phyloP scores from a whole-genome alignment of 2,888 invertebrate genomes.

The Epinotia brunnichana region DNA sequence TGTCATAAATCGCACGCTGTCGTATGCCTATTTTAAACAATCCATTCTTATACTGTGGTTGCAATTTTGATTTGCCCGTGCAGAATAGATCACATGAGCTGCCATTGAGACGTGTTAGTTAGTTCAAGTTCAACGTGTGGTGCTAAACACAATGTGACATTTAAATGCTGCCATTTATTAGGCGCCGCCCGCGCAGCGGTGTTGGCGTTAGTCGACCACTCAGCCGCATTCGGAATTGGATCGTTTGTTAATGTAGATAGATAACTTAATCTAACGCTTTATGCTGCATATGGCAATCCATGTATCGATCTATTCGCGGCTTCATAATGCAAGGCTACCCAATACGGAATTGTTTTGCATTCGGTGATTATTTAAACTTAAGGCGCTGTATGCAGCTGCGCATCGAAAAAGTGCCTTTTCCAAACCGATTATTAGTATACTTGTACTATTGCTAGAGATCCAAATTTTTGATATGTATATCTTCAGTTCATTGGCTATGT shows the following conservation, averaged over 20 bases:
- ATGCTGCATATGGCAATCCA: constrained; percentile 21
- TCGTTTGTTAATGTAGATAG: constrained; percentile 33
- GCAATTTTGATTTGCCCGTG: constrained; percentile 20
- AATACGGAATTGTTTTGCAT: constrained; percentile 6
- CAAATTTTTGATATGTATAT: no score
- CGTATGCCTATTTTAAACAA: constrained; percentile 2
- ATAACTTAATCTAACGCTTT: constrained; percentile 38
- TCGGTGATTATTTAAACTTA: background rate
- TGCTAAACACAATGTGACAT: constrained; percentile 73
- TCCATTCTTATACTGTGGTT: background rate
- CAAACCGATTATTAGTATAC: no score
- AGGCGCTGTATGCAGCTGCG: no score
- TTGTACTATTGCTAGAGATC: no score
- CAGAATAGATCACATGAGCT: constrained; percentile 45
- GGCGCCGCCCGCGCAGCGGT: constrained; percentile 63
- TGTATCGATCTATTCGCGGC: constrained; percentile 14
- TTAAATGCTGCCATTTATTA: constrained; percentile 63
- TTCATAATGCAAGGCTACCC: constrained; percentile 13
- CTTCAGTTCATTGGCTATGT: no score
- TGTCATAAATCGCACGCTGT: background rate
- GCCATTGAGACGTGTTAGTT: constrained; percentile 56
- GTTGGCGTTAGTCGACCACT: constrained; percentile 40
- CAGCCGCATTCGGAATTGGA: constrained; percentile 28
- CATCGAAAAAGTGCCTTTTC: no score
- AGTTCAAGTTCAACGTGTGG: constrained; percentile 75